These are phyloP conservation scores for Diogma glabrata DNA, from an alignment of 2,888 invertebrate species.

Conservation along the genomic window DNA sequence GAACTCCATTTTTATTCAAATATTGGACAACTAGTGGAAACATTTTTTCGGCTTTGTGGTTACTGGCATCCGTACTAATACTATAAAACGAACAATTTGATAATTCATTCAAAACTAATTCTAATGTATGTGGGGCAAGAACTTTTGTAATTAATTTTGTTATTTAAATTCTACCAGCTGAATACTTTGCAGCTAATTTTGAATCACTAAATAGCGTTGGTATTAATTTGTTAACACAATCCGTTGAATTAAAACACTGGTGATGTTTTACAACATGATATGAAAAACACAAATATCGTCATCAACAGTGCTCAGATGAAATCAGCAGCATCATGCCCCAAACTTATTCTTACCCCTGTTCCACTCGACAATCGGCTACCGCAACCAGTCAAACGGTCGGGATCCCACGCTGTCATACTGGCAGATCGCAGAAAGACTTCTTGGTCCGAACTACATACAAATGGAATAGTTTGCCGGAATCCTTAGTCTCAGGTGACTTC, in stretches of 20 bases:
- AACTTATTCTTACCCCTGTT: too few species aligned
- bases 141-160: slow-evolving; percentile 5
- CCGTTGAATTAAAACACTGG: slow-evolving; percentile 13
- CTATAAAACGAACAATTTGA: slow-evolving; percentile 6
- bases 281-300: neutral
- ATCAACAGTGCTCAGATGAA: too few species aligned
- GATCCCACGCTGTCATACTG: too few species aligned
- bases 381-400: too few species aligned
- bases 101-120: slow-evolving; percentile 3
- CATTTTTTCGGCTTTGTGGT: slow-evolving; percentile 7
- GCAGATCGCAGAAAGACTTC: too few species aligned
- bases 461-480: too few species aligned
- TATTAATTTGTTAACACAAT: slow-evolving; percentile 13
- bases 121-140: too few species aligned
- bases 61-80: slow-evolving; percentile 9
- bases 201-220: slow-evolving; percentile 12
- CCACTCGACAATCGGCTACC: too few species aligned
- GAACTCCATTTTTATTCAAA: slow-evolving; percentile 4
- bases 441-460: too few species aligned
- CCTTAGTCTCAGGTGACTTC: too few species aligned
- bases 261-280: slow-evolving; percentile 12
- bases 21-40: slow-evolving; percentile 2
- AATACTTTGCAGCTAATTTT: slow-evolving; percentile 10
- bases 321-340: too few species aligned
- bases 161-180: slow-evolving; percentile 11